phyloP scores from a whole-genome alignment of 2,888 invertebrate species.

The Erpobdella octoculata region DNA sequence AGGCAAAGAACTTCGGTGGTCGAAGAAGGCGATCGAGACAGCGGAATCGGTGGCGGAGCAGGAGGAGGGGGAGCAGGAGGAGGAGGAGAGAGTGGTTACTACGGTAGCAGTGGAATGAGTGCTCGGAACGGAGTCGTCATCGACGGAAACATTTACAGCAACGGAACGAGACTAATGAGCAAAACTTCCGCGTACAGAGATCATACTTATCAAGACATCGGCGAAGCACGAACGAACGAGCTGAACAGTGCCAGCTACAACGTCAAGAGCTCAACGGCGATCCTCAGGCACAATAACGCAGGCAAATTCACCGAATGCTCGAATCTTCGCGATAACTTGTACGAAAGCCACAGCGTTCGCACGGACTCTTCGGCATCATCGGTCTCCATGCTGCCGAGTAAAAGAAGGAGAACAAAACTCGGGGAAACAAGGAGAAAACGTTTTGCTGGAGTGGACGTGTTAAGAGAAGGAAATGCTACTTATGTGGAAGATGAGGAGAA shows the following conservation, averaged over 20 bases:
- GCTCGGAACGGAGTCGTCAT: background rate
- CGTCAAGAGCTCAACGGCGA: slow-evolving; percentile 13
- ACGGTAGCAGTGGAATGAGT: background rate
- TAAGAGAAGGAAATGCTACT: background rate
- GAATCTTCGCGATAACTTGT: background rate
- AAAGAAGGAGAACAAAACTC: background rate
- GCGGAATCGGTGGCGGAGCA: slow-evolving; percentile 6
- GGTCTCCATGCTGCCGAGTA: background rate
- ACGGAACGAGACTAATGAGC: background rate
- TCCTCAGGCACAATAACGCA: slow-evolving; percentile 4
- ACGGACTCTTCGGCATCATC: background rate
- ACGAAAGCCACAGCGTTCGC: too few species aligned
- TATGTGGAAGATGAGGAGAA: background rate
- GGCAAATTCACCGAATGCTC: background rate
- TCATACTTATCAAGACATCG: background rate
- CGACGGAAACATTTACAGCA: slow-evolving; percentile 13
- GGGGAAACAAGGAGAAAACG: background rate
- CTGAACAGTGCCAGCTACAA: slow-evolving; percentile 15
- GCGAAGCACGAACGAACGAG: background rate
- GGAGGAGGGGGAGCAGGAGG: background rate
- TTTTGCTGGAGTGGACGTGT: background rate
- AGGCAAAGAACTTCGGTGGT: background rate
- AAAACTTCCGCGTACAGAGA: background rate
- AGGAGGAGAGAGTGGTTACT: background rate
- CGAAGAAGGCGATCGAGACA: slow-evolving; percentile 2